Conservation (phyloP, 2,888 invertebrate species). For the Brachypalpus laphriformis region DNA sequence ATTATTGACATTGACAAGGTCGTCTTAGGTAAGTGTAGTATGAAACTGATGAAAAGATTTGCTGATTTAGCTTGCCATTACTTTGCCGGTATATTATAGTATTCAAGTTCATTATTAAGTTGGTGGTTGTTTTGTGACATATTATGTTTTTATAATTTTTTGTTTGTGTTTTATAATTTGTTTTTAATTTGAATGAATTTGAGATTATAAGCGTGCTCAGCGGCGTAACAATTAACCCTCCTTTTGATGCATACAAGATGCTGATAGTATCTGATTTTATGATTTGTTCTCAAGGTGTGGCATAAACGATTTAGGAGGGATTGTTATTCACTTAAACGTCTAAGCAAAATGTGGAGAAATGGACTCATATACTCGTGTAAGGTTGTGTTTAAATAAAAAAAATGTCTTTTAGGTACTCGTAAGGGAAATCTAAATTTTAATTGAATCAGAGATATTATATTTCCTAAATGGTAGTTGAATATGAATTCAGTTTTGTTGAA, state of each 20-base stretch:
- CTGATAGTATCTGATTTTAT: constrained; percentile 30
- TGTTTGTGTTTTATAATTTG: constrained; percentile 26
- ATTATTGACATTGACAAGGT: constrained; percentile 73
- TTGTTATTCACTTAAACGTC: neutral
- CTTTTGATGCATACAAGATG: constrained; percentile 18
- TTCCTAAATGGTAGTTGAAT: no score
- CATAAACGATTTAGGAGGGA: neutral
- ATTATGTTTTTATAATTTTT: neutral
- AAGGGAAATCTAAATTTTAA: no score
- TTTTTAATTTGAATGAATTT: constrained; percentile 55
- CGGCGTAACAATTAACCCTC: constrained; percentile 23
- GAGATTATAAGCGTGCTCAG: constrained; percentile 13
- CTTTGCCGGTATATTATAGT: constrained; percentile 25
- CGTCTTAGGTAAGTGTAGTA: constrained; percentile 38
- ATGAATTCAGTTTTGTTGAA: no score
- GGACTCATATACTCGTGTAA: no score
- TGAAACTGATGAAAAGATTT: constrained; percentile 15
- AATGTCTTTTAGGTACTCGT: no score
- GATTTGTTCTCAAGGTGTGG: constrained; percentile 54
- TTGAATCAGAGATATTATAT: no score
- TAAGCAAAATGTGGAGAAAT: neutral
- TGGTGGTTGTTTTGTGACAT: constrained; percentile 26
- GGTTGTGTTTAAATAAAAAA: no score
- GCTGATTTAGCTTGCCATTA: neutral
- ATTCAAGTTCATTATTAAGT: constrained; percentile 59